Percentiles rank a stretch among this genome's conserved stretches.
Evolutionary conservation across 2,888 invertebrate genomes (phyloP).

Genomic region (Parnassius smintheus): DNA sequence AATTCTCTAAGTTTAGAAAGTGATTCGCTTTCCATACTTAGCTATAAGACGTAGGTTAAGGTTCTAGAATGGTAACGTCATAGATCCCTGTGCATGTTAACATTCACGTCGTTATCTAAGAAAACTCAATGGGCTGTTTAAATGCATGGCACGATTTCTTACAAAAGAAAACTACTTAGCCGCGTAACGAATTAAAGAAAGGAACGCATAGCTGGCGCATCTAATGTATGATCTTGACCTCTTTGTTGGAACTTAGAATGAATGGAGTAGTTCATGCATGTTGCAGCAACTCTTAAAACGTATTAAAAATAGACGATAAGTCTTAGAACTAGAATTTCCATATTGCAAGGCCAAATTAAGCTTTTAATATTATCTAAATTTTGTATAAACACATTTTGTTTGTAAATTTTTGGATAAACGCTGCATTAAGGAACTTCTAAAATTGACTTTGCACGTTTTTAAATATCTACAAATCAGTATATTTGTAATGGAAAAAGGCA

Average conservation of each 20-base stretch:
- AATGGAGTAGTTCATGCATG: background rate
- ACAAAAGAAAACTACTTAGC: conserved; percentile 20
- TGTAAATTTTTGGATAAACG: no score
- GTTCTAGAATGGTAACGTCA: conserved; percentile 9
- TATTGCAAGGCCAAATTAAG: no score
- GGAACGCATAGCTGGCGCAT: conserved; percentile 24
- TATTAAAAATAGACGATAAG: background rate
- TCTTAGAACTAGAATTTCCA: background rate
- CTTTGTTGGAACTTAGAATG: conserved; percentile 11
- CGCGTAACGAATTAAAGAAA: conserved; percentile 21
- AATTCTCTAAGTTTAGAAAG: no score
- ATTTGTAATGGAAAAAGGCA: no score
- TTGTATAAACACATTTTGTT: no score
- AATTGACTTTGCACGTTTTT: no score
- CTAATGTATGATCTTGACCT: conserved; percentile 26
- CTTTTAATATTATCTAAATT: no score
- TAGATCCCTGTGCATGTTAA: conserved; percentile 13
- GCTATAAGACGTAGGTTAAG: conserved; percentile 17
- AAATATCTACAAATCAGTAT: no score
- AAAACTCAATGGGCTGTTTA: conserved; percentile 6
- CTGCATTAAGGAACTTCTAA: no score
- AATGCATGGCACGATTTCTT: conserved; percentile 21
- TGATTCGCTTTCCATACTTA: background rate
- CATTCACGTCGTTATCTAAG: conserved; percentile 6
- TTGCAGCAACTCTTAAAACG: background rate